Conservation (phyloP, 2,113 vertebrate species). For the Callopanchax toddi region DNA sequence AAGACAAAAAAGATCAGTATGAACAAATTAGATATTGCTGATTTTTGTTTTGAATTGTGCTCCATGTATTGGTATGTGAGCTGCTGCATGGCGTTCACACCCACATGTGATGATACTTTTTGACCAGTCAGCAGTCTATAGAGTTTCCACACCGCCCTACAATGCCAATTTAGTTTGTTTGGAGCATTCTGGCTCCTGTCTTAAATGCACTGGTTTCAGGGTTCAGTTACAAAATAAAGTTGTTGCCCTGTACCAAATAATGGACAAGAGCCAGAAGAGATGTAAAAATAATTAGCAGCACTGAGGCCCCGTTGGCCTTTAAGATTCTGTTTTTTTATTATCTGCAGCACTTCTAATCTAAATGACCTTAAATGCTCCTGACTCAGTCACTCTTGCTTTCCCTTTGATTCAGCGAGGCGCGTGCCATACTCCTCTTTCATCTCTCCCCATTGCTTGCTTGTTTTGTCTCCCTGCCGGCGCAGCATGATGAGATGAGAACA, state of each 20-base stretch:
- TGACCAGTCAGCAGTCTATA: neutral
- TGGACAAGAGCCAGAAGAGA: conserved; percentile 12
- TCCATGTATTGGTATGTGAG: too few relatives aligned
- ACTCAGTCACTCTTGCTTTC: conserved; percentile 12
- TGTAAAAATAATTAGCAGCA: conserved; percentile 10
- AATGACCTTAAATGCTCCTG: conserved; percentile 36
- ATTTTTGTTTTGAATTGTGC: neutral
- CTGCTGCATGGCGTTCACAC: neutral
- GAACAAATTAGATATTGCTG: neutral
- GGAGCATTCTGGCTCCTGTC: neutral
- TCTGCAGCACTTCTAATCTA: conserved; percentile 31
- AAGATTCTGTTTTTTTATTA: conserved; percentile 31
- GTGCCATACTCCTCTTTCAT: conserved; percentile 26
- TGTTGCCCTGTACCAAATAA: too few relatives aligned
- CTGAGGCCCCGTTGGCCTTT: conserved; percentile 26
- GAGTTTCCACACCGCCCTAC: neutral
- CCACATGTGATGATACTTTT: neutral
- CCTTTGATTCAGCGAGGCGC: conserved; percentile 43
- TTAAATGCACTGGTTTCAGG: neutral
- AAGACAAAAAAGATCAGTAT: neutral
- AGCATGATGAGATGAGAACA: conserved; percentile 49
- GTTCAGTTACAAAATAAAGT: neutral
- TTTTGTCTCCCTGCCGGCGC: conserved; percentile 33
- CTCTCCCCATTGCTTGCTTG: conserved; percentile 29
- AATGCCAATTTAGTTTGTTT: neutral